Evolutionary conservation across 37 sponge, comb jelly and placozoan species (phyloP).

Genomic region (Beroe ovata): DNA sequence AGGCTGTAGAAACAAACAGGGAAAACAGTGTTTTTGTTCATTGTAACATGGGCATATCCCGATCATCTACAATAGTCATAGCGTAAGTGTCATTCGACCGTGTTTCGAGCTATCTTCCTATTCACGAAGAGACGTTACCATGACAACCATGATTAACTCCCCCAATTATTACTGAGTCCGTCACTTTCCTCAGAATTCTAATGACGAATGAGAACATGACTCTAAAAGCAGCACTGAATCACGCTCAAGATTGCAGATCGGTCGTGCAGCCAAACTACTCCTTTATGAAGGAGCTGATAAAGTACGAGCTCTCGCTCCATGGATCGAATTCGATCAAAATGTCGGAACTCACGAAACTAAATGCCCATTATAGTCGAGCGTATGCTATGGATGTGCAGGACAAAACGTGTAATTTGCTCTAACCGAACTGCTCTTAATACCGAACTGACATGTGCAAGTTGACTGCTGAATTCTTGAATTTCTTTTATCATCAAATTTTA

Average conservation of each 20-base stretch:
- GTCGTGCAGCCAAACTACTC: slow-evolving; percentile 24
- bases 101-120: too few relatives aligned
- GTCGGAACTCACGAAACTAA: slow-evolving; percentile 11
- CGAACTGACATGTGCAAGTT: too few relatives aligned
- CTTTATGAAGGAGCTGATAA: slow-evolving; percentile 62
- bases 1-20: not conserved
- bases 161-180: too few relatives aligned
- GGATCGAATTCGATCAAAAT: not conserved
- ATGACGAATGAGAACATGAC: not conserved
- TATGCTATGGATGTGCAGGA: slow-evolving; percentile 15
- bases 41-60: slow-evolving; percentile 50
- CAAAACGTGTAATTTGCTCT: not conserved
- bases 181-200: not conserved
- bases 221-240: not conserved
- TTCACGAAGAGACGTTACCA: too few relatives aligned
- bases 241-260: not conserved
- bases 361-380: slow-evolving; percentile 28
- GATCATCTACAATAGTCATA: slow-evolving; percentile 20
- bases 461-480: too few relatives aligned
- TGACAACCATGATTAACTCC: too few relatives aligned
- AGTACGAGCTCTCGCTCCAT: not conserved
- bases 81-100: slow-evolving; percentile 39
- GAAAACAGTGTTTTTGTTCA: not conserved
- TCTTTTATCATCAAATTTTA: too few relatives aligned
- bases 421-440: too few relatives aligned